Evolutionary conservation across 2,113 vertebrate genomes (phyloP).

Genomic region (Cynopterus brachyotis): DNA sequence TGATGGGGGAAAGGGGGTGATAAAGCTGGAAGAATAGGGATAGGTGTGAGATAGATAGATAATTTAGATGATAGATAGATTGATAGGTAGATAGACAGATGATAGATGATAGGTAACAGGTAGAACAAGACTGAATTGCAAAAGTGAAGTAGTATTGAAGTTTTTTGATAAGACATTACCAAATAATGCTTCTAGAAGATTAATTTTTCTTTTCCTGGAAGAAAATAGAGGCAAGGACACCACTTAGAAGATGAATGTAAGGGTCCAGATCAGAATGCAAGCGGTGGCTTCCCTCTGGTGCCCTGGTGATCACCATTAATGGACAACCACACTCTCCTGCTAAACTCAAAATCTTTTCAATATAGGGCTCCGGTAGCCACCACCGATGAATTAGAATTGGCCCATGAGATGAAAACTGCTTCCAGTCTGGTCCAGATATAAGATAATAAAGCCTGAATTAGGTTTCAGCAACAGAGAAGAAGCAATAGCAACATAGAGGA

Average conservation of each 20-base stretch:
- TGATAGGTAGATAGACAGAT: not conserved
- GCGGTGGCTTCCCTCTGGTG: not conserved
- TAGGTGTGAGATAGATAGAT: not conserved
- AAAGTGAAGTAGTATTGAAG: not conserved
- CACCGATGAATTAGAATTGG: not conserved
- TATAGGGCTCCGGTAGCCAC: not conserved
- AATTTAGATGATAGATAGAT: not conserved
- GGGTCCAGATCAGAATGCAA: not conserved
- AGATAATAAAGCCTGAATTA: not conserved
- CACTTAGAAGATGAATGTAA: not conserved
- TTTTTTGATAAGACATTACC: not conserved
- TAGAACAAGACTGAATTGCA: not conserved
- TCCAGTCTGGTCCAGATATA: not conserved
- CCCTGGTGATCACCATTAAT: not conserved
- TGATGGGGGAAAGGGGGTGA: not conserved
- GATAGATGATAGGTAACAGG: not conserved
- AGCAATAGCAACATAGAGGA: not conserved
- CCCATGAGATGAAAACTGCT: not conserved
- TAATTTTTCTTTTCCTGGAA: not conserved
- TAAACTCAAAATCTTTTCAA: not conserved
- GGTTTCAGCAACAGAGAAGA: not conserved
- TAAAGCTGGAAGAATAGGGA: not conserved
- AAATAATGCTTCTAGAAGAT: constrained; percentile 16
- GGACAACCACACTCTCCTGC: not conserved
- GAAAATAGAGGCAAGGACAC: not conserved